A percentile compares a stretch with the other conserved stretches of the same genome.
Evolutionary conservation across 2,888 invertebrate genomes (phyloP).

Genomic region (Fragum fragum): DNA sequence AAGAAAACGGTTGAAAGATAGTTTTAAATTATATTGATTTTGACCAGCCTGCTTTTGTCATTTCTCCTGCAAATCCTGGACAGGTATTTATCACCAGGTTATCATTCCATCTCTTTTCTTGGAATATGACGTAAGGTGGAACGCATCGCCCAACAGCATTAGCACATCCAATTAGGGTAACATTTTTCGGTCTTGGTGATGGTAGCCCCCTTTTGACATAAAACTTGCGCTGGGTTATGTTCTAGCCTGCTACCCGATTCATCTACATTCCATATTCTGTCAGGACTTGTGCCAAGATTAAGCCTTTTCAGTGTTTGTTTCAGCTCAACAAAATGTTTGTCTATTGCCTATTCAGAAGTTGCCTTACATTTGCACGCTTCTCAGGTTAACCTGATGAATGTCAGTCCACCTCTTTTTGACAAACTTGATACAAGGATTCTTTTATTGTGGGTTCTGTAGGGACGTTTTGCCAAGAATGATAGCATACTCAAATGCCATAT

Average conservation of each 20-base stretch:
- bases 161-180: conserved; percentile 44
- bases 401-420: conserved; percentile 41
- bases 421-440: conserved; percentile 39
- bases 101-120: conserved; percentile 38
- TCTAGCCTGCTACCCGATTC: conserved; percentile 39
- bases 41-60: conserved; percentile 47
- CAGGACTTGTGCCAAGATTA: conserved; percentile 35
- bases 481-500: conserved; percentile 47
- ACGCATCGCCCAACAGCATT: conserved; percentile 48
- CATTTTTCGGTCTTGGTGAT: conserved; percentile 38
- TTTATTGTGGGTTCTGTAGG: conserved; percentile 18
- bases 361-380: conserved; percentile 41
- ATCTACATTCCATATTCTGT: conserved; percentile 52
- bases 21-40: conserved; percentile 39
- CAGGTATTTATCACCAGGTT: conserved; percentile 26
- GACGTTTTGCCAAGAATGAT: conserved; percentile 31
- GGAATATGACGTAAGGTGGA: conserved; percentile 58
- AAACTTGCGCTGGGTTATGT: conserved; percentile 34
- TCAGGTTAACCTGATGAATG: conserved; percentile 30
- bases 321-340: conserved; percentile 38
- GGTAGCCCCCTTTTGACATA: conserved; percentile 33
- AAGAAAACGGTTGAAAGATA: conserved; percentile 36
- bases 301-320: not conserved
- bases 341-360: conserved; percentile 29
- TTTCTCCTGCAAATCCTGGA: conserved; percentile 39